Evolutionary conservation across 2,113 vertebrate species (phyloP), one percentile per base, ranked within the genome.

Genomic region (Catharus bicknelli): DNA sequence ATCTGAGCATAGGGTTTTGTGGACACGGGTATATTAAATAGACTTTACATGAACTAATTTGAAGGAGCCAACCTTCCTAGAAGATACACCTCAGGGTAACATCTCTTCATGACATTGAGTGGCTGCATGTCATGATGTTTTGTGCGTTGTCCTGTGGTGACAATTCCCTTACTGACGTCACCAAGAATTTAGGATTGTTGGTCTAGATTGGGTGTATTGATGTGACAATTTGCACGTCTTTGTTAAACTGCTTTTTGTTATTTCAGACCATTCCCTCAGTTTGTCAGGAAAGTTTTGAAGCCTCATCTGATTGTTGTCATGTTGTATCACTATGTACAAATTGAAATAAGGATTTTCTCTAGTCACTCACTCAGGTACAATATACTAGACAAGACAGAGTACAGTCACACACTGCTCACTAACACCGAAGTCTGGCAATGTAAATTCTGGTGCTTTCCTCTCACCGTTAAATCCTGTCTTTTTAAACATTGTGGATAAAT

Each of bases 131-230:
- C 50, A 2, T 22, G 8, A 3, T 61, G 17, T 48, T 51, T 45
- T 51, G 4, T 29, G 17, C 17, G 3, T 62, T 47, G 4, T 38
- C 7, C 26, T 53, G 3, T 4, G 34, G 29, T 27, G n/a, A 50
- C 0, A 0, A 51, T 61, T 43, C 22, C 25, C 15, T 12, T 45
- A 27, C 4, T 19, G 27, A 55, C 1, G n/a, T 80, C 22, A 45
- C 13, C 43, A 59, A n/a, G 32, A 51, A 8, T 16, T 62, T 23
- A 30, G 29, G 26, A 42, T 34, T 50, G 1, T 27, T 61, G 8
- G 5, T 67, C 64, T 53, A 42, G 34, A 4, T 50, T 50, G 16
- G 25, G 11, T n/a, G 21, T 13, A 17, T 50, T 53, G 59, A 58
- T 18, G 11, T 15, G 43, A 25, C 54, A 51, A 18, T 54, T 40